A percentile compares a stretch with the other conserved stretches of the same genome.
Conservation (phyloP, 2,113 vertebrate genomes). For the Oxyruncus cristatus region DNA sequence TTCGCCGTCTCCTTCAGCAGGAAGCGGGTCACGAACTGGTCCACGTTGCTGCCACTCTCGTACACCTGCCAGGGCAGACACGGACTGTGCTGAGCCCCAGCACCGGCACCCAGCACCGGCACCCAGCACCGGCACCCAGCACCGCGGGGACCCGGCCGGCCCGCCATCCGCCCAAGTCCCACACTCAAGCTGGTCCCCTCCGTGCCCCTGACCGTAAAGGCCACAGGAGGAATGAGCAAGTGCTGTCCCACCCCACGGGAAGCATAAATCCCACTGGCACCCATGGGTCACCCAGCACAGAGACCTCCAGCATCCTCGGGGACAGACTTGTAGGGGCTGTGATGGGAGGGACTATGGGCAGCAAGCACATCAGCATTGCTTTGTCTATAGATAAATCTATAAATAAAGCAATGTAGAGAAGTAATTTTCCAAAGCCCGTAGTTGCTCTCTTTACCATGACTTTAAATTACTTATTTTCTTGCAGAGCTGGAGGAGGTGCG, state of each 20-base stretch:
- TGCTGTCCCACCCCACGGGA: rapidly evolving
- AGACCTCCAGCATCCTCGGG: not conserved
- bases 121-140: rapidly evolving
- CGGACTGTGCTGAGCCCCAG: rapidly evolving
- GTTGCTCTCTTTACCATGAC: not conserved
- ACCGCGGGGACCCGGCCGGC: rapidly evolving
- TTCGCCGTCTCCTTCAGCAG: constrained; percentile 94
- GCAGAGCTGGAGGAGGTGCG: not conserved
- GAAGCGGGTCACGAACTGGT: constrained; percentile 97
- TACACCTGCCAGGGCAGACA: constrained; percentile 80
- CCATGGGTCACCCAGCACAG: rapidly evolving
- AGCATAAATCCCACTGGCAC: not conserved
- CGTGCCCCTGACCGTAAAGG: rapidly evolving
- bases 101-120: rapidly evolving
- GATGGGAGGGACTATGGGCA: not conserved
- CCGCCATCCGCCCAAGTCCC: not conserved
- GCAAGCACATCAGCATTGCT: not conserved
- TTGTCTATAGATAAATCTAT: not conserved
- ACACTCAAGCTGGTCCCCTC: rapidly evolving
- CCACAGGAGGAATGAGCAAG: not conserved
- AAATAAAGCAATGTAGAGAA: not conserved
- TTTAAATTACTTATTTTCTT: not conserved
- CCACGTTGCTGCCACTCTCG: constrained; percentile 89
- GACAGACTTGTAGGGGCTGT: not conserved
- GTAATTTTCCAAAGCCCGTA: rapidly evolving